Conservation (phyloP, 2,797 vertebrate species). For the Microctenopoma lineatum region DNA sequence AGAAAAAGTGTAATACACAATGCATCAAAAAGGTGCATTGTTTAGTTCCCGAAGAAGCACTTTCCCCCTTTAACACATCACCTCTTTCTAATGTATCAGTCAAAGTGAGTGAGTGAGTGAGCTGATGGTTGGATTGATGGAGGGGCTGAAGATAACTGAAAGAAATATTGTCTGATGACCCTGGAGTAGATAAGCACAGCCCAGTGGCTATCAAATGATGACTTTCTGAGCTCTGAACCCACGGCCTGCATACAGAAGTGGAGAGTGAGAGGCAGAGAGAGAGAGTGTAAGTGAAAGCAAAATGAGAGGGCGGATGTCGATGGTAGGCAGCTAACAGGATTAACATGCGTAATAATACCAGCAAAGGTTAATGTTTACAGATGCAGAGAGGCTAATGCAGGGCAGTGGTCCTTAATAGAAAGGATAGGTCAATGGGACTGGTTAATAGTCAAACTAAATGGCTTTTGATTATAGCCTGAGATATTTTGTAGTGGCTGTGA, state of each 20-base stretch:
- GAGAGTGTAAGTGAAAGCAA: slow-evolving; percentile 20
- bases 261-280: not conserved
- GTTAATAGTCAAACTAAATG: slow-evolving; percentile 61
- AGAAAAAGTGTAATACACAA: not conserved
- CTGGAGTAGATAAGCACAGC: slow-evolving; percentile 70
- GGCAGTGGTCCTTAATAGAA: slow-evolving; percentile 39
- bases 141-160: slow-evolving; percentile 51
- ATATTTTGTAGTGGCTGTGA: slow-evolving; percentile 41
- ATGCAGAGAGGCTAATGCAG: slow-evolving; percentile 64
- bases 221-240: slow-evolving; percentile 55
- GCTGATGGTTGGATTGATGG: slow-evolving; percentile 59
- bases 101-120: slow-evolving; percentile 39
- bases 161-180: slow-evolving; percentile 70
- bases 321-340: slow-evolving; percentile 66
- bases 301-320: slow-evolving; percentile 53
- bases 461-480: slow-evolving; percentile 50
- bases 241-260: slow-evolving; percentile 50
- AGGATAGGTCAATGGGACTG: slow-evolving; percentile 58
- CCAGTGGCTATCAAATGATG: slow-evolving; percentile 72
- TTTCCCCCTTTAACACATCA: slow-evolving; percentile 18
- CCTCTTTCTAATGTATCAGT: slow-evolving; percentile 34
- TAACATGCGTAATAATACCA: slow-evolving; percentile 66
- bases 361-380: slow-evolving; percentile 75
- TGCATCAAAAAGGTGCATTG: slow-evolving; percentile 17
- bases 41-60: slow-evolving; percentile 17